Percentiles rank a stretch among this genome's conserved stretches.
Conservation (phyloP, 2,797 vertebrate genomes). For the Enteromius fasciolatus region DNA sequence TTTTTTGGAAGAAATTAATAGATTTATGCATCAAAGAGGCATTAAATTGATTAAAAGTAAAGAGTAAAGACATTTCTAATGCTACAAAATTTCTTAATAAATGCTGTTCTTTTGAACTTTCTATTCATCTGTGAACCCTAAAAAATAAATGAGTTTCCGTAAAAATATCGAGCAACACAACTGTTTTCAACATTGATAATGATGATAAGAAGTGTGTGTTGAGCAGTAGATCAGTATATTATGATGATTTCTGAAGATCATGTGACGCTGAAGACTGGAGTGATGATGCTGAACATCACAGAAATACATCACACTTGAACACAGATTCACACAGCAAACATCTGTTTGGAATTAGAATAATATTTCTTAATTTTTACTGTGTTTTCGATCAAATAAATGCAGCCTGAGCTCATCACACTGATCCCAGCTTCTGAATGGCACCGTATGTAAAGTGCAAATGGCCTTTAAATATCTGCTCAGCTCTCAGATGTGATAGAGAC, state of each 20-base stretch:
- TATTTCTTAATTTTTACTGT: not conserved
- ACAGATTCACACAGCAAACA: not conserved
- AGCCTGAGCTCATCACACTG: not conserved
- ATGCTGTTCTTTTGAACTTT: not conserved
- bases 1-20: not conserved
- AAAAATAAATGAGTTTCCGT: not conserved
- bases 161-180: not conserved
- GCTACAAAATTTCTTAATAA: not conserved
- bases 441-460: not conserved
- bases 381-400: not conserved
- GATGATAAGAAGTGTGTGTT: not conserved
- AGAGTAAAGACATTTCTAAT: not conserved
- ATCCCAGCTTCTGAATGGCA: not conserved
- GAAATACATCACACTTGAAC: not conserved
- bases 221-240: not conserved
- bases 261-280: not conserved
- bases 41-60: not conserved
- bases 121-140: not conserved
- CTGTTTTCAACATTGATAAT: not conserved
- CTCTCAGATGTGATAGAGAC: not conserved
- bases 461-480: not conserved
- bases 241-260: not conserved
- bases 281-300: not conserved
- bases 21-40: not conserved
- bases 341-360: not conserved